These are phyloP conservation scores for Drosophila fuyamai DNA, from an alignment of 1,140 invertebrate genomes.

Conservation along the genomic window DNA sequence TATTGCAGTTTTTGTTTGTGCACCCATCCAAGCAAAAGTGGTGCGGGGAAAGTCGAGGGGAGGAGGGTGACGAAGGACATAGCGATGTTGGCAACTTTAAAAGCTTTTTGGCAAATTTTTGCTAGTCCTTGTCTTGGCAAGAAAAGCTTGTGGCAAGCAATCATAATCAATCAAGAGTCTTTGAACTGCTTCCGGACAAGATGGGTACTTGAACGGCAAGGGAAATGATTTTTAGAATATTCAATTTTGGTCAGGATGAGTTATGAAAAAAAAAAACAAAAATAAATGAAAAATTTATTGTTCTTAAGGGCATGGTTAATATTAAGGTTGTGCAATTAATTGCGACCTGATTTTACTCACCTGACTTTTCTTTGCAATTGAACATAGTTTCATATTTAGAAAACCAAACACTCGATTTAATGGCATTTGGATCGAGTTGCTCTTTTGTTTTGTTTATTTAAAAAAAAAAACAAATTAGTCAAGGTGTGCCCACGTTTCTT, in stretches of 20 bases:
- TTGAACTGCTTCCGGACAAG: slow-evolving; percentile 2
- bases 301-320: no score
- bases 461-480: no score
- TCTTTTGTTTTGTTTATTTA: no score
- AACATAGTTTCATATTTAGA: no score
- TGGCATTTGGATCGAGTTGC: no score
- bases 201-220: background rate
- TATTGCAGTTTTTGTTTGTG: slow-evolving; percentile 48
- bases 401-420: no score
- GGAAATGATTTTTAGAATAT: background rate
- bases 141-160: slow-evolving; percentile 22
- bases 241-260: slow-evolving; percentile 7
- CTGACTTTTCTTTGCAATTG: no score
- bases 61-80: background rate
- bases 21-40: slow-evolving; percentile 30
- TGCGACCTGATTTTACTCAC: no score
- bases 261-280: background rate
- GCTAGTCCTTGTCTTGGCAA: slow-evolving; percentile 9
- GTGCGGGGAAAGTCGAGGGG: background rate
- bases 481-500: no score
- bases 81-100: slow-evolving; percentile 37
- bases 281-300: background rate
- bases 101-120: slow-evolving; percentile 53
- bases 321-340: no score
- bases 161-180: slow-evolving; percentile 38